Evolutionary conservation across 2,888 invertebrate species (phyloP).

Genomic region (Rhyacophila evoluta): DNA sequence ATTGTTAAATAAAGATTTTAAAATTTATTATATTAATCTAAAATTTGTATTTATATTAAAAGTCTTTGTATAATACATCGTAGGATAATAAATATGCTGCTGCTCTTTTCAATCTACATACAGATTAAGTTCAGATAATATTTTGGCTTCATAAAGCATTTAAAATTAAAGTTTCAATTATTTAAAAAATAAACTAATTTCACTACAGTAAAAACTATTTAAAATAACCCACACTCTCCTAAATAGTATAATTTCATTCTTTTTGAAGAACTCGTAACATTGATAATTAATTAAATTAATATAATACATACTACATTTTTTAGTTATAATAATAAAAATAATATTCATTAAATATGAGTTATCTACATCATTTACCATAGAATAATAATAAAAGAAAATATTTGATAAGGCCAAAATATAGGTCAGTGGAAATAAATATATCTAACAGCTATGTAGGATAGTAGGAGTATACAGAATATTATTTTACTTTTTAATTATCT

Average conservation of each 20-base stretch:
- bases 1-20: neutral
- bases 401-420: too few relatives aligned
- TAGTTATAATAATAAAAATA: neutral
- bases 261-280: neutral
- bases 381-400: too few relatives aligned
- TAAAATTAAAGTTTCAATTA: neutral
- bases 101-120: neutral
- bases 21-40: neutral
- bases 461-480: too few relatives aligned
- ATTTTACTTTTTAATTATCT: too few relatives aligned
- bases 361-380: too few relatives aligned
- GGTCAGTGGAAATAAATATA: too few relatives aligned
- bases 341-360: neutral
- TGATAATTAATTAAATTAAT: neutral
- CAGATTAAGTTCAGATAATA: neutral
- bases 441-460: too few relatives aligned
- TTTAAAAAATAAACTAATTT: slow-evolving; percentile 14
- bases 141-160: slow-evolving; percentile 15
- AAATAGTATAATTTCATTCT: neutral
- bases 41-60: neutral
- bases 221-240: neutral
- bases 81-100: neutral
- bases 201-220: neutral
- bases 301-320: neutral
- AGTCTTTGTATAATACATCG: slow-evolving; percentile 4